Evolutionary conservation across 2,888 invertebrate species (phyloP).

Genomic region (Timema podura): DNA sequence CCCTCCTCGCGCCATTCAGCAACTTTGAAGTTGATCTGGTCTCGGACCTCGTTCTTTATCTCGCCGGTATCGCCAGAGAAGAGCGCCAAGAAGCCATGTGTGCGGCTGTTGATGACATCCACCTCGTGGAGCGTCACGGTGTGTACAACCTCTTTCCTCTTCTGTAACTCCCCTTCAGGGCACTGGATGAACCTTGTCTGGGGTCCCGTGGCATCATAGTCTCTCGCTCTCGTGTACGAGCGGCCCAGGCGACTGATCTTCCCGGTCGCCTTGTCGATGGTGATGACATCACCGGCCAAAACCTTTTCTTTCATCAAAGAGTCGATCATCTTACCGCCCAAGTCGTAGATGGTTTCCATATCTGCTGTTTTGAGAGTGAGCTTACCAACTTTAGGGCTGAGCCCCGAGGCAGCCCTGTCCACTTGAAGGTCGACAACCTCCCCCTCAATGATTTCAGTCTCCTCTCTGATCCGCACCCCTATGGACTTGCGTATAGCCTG

Average conservation of each 20-base stretch:
- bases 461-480: constrained; percentile 94
- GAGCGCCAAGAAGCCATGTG: constrained; percentile 94
- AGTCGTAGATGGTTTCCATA: constrained; percentile 99
- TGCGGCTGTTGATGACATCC: constrained; percentile 97
- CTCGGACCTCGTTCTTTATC: constrained; percentile 94
- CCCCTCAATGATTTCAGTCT: constrained; percentile 97
- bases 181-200: constrained; percentile 89
- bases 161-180: constrained; percentile 97
- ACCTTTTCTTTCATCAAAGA: constrained; percentile 93
- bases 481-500: constrained; percentile 97
- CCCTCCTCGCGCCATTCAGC: constrained; percentile 99
- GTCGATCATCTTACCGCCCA: constrained; percentile 98
- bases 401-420: constrained; percentile 88
- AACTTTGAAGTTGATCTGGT: constrained; percentile 96
- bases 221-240: constrained; percentile 92
- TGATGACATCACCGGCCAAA: constrained; percentile 93
- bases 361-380: constrained; percentile 97
- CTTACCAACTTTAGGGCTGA: constrained; percentile 85
- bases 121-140: constrained; percentile 99
- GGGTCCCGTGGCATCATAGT: constrained; percentile 94
- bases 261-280: constrained; percentile 97
- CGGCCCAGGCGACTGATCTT: constrained; percentile 87
- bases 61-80: constrained; percentile 99
- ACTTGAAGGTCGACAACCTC: constrained; percentile 98
- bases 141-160: constrained; percentile 95